Evolutionary conservation across 2,888 invertebrate species (phyloP).

Genomic region (Amitus sp.): DNA sequence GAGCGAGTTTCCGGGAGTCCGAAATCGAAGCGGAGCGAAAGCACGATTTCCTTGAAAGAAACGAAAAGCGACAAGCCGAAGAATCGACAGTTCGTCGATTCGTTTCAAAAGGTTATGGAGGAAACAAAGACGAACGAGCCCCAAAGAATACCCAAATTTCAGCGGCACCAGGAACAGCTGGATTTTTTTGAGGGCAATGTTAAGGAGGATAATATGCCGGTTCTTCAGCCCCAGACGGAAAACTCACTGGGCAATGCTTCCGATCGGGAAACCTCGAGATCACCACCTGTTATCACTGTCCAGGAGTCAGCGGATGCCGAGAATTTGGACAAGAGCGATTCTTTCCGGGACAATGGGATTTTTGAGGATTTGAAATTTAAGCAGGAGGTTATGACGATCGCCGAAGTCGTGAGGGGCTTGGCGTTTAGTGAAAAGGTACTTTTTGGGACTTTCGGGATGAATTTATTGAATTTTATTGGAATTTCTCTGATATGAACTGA

Average conservation of each 20-base stretch:
- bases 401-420: slow-evolving; percentile 57
- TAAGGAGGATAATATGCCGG: slow-evolving; percentile 55
- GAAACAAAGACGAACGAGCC: slow-evolving; percentile 29
- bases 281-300: slow-evolving; percentile 58
- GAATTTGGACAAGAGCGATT: slow-evolving; percentile 30
- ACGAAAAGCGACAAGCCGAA: slow-evolving; percentile 17
- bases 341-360: slow-evolving; percentile 30
- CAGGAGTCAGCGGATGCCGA: neutral
- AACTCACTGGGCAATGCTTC: slow-evolving; percentile 42
- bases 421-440: slow-evolving; percentile 64
- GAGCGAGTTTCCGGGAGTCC: neutral
- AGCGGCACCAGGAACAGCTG: slow-evolving; percentile 1
- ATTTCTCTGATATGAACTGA: too few species aligned
- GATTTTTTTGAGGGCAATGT: slow-evolving; percentile 8
- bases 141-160: too few species aligned
- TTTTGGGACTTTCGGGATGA: too few species aligned
- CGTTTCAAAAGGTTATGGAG: slow-evolving; percentile 20
- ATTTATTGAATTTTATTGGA: too few species aligned
- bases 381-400: slow-evolving; percentile 52
- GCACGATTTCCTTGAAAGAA: slow-evolving; percentile 29
- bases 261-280: slow-evolving; percentile 55
- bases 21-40: slow-evolving; percentile 7
- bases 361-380: slow-evolving; percentile 35
- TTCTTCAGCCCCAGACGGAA: slow-evolving; percentile 53
- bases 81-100: slow-evolving; percentile 20